phyloP scores from a whole-genome alignment of 1,140 invertebrate genomes.

The Caerostris extrusa region DNA sequence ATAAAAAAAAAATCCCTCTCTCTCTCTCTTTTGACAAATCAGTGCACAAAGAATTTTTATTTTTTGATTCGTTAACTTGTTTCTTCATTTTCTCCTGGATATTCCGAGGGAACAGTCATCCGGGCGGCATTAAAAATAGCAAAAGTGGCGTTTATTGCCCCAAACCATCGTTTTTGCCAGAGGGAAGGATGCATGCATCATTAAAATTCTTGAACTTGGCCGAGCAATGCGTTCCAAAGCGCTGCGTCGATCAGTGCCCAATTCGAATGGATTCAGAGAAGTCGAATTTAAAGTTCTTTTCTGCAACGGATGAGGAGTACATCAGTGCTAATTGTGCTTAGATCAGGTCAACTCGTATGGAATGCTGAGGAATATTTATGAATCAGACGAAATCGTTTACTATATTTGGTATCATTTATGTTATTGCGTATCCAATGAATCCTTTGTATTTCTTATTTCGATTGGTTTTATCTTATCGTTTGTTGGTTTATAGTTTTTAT shows the following conservation, averaged over 20 bases:
- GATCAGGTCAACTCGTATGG: background rate
- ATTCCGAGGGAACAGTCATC: conserved; percentile 9
- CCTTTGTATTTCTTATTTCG: too few species aligned
- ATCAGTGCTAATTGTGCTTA: conserved; percentile 2
- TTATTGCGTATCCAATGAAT: too few species aligned
- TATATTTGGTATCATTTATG: too few species aligned
- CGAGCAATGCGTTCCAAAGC: background rate
- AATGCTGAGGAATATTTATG: too few species aligned
- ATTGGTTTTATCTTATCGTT: too few species aligned
- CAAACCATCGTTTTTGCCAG: conserved; percentile 3
- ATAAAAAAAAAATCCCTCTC: background rate
- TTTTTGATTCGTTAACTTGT: background rate
- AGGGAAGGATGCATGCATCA: conserved; percentile 3
- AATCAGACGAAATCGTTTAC: too few species aligned
- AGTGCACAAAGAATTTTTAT: conserved; percentile 9
- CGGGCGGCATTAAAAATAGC: conserved; percentile 18
- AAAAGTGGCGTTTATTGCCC: background rate
- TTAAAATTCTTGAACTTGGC: background rate
- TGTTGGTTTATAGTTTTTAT: too few species aligned
- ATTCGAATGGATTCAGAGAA: background rate
- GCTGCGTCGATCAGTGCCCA: background rate
- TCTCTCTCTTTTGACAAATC: background rate
- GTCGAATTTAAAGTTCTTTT: background rate
- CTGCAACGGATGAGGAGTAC: background rate
- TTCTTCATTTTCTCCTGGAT: background rate